A percentile compares a stretch with the other conserved stretches of the same genome.
Conservation (phyloP, 2,888 invertebrate genomes). For the Amphipyra berbera region DNA sequence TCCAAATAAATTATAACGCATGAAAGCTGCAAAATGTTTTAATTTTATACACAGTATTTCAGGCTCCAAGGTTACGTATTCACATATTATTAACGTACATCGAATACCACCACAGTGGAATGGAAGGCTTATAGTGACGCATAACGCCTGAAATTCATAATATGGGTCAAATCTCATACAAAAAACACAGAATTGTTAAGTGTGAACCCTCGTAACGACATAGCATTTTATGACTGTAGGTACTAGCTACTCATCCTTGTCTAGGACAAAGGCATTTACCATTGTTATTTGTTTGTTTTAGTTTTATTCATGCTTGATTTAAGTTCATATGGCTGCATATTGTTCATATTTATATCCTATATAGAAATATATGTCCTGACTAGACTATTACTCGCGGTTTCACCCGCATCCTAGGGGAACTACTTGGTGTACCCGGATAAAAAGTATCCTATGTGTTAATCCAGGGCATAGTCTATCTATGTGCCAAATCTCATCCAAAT, state of each 20-base stretch:
- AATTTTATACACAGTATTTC: slow-evolving; percentile 12
- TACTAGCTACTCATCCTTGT: neutral
- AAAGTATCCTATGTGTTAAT: too few species aligned
- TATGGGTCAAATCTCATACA: slow-evolving; percentile 43
- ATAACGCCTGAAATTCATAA: slow-evolving; percentile 35
- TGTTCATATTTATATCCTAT: neutral
- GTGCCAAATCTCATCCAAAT: too few species aligned
- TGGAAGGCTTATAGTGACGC: slow-evolving; percentile 44
- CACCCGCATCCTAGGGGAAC: too few species aligned
- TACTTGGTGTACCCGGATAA: too few species aligned
- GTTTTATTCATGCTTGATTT: neutral
- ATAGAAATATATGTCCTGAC: too few species aligned
- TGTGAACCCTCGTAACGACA: slow-evolving; percentile 30
- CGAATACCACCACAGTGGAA: slow-evolving; percentile 32
- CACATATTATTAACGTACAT: slow-evolving; percentile 17
- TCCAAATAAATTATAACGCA: slow-evolving; percentile 11
- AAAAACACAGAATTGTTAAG: slow-evolving; percentile 57
- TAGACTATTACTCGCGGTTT: too few species aligned
- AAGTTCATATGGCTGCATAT: neutral
- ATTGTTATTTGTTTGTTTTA: neutral
- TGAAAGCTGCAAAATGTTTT: slow-evolving; percentile 7
- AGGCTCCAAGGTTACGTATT: slow-evolving; percentile 23
- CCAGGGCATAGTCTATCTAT: too few species aligned
- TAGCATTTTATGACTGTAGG: slow-evolving; percentile 15
- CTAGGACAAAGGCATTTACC: neutral